phyloP scores from a whole-genome alignment of 37 sponge, comb jelly and placozoan species.

The Bolinopsis microptera region DNA sequence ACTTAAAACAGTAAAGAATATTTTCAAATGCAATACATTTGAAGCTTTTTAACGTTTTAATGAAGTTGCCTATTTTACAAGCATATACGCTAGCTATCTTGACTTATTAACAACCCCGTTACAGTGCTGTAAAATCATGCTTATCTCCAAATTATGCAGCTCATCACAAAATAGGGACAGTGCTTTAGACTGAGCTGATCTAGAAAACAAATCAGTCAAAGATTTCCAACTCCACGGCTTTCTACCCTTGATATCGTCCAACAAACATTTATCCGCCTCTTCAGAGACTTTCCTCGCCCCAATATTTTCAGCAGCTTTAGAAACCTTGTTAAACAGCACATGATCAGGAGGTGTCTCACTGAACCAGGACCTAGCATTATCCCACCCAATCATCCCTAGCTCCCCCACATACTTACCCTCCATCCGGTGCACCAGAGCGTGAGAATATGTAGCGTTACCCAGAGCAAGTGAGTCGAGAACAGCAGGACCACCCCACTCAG shows the following conservation, averaged over 20 bases:
- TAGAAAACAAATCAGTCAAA: constrained; percentile 1
- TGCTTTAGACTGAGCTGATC: not conserved
- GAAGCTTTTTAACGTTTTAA: too few relatives aligned
- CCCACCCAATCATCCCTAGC: constrained; percentile 53
- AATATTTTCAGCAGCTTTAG: not conserved
- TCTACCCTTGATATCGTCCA: not conserved
- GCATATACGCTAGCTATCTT: not conserved
- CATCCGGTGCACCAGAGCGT: constrained; percentile 1
- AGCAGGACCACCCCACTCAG: constrained; percentile 55
- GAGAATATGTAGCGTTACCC: not conserved
- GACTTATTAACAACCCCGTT: not conserved
- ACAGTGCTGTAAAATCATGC: not conserved
- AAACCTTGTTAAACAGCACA: not conserved
- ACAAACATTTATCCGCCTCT: not conserved
- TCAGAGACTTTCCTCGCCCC: not conserved
- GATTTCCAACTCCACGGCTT: not conserved
- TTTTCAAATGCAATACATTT: too few relatives aligned
- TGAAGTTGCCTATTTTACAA: too few relatives aligned
- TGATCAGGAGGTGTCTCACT: not conserved
- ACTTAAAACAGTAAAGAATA: too few relatives aligned
- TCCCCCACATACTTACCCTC: constrained; percentile 39
- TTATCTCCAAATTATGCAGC: constrained; percentile 17
- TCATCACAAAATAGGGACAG: not conserved
- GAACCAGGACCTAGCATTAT: constrained; percentile 39
- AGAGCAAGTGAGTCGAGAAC: constrained; percentile 29